Evolutionary conservation across 1,140 invertebrate genomes (phyloP), one percentile per base, ranked within the genome.

Genomic region (Macrocentrus cingulum): DNA sequence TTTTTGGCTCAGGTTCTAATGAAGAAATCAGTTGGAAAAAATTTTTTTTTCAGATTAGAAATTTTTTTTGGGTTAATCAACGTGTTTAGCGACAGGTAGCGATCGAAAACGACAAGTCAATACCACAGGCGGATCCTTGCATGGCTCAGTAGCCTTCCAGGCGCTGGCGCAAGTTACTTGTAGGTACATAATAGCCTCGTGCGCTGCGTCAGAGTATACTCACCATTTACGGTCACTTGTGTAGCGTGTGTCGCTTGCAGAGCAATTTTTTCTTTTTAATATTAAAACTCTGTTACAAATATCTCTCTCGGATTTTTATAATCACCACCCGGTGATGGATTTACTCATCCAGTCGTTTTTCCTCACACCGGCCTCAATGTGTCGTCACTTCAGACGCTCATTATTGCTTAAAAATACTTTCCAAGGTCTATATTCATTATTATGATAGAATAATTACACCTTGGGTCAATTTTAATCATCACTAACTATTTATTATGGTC

Each of bases 111-210:
- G 68, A 65, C 52, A 22, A 49, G 13, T 25, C 58, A 41, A 63
- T 64, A 72, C 70, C 70, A 60, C 69, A 72, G 60, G 45, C 55
- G 66, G 69, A 72, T n/a, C 69, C 70, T 72, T 72, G 69, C 69
- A 66, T 63, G 63, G 64, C 66, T 68, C 60, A 49, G 61, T 68
- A 71, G 63, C 66, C 64, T 60, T 69, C 52, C 20, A 61, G 56
- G 45, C 61, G 62, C 58, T 66, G 22, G 46, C 66, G 56, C 62
- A 29, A 53, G 60, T 64, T 73, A 71, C 69, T 72, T 71, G 63
- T 65, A 68, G 46, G 46, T 32, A 25, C 62, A 57, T 68, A 70
- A 72, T 70, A 71, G 67, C 65, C n/a, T 65, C 46, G 46, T 66
- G 67, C 61, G 67, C 56, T 56, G 57, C 51, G 61, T 60, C 58